Base-by-base conservation (phyloP, 2,113 vertebrate genomes). In the Thalassarche chlororhynchos region DNA sequence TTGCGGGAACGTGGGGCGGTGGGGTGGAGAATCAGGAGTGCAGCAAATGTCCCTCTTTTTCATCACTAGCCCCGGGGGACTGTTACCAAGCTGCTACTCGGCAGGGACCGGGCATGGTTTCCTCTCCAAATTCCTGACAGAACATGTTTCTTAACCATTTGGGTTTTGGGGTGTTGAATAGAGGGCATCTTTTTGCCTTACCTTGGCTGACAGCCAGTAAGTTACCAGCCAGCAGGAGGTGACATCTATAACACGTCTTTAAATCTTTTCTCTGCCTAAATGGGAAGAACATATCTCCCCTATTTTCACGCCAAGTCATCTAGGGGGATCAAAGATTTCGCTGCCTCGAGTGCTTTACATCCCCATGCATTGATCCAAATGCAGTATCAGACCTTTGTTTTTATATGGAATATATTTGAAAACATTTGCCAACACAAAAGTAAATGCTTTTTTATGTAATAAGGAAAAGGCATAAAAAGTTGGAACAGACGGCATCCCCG, bases 261-360 rank as follows among this genome's bases (percentile, higher is more conserved):
- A 90, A 84, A 88, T 66, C 55, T 89, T 86, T 78, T 68, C 90
- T 86, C 47, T 87, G 71, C 38, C 69, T 90, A 78, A 75, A 75
- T 68, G 32, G 40, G 47, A 97, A 89, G 60, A 89, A 55, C 24
- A 0, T 23, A 75, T 75, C 76, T 77, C 36, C 47, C 57, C 38
- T 52, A 49, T 84, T 94, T 94, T 84, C 87, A 82, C 66, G 82
- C 57, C 61, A 91, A 87, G 65, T 65, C 47, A 47, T 82, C 38
- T 16, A 94, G 23, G 57, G 51, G 12, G 47, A 87, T 83, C 28
- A 84, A 84, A 82, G 61, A 61, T 46, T 89, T 82, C 3, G 2
- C 36, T 70, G 66, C 20, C 66, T 58, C 36, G 58, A 72, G 54
- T 86, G 57, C 57, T 97, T 88, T 83, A 83, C 58, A 94, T 65